A percentile compares a stretch with the other conserved stretches of the same genome.
Evolutionary conservation across 2,113 vertebrate genomes (phyloP).

Genomic region (Xyrauchen texanus): DNA sequence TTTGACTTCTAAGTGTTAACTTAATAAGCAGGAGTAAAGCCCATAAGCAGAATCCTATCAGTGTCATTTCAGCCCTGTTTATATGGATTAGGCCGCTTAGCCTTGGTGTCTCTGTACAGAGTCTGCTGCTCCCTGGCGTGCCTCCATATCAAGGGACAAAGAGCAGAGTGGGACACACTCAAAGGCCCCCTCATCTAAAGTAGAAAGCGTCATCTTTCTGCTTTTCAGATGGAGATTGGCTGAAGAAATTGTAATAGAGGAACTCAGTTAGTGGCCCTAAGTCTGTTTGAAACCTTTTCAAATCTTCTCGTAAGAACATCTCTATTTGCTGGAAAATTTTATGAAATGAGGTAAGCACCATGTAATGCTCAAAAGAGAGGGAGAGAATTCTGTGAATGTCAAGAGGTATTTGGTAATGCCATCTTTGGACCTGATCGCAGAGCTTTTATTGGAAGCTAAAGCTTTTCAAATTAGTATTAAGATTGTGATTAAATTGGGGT

Average conservation of each 20-base stretch:
- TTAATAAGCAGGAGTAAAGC: conserved; percentile 12
- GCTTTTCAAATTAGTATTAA: background rate
- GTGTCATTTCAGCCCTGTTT: conserved; percentile 24
- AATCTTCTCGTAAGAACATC: conserved; percentile 33
- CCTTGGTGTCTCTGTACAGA: background rate
- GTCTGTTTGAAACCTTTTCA: conserved; percentile 40
- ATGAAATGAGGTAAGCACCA: conserved; percentile 18
- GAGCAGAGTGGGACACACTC: conserved; percentile 4
- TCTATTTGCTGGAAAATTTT: conserved; percentile 33
- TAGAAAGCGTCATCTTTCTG: conserved; percentile 42
- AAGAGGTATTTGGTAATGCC: conserved; percentile 17
- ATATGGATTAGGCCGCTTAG: conserved; percentile 2
- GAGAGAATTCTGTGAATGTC: conserved; percentile 9
- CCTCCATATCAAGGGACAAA: conserved; percentile 10
- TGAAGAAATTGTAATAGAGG: conserved; percentile 30
- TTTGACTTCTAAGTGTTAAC: conserved; percentile 13
- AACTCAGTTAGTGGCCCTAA: conserved; percentile 34
- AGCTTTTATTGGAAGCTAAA: background rate
- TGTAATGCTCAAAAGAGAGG: conserved; percentile 25
- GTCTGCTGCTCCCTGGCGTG: background rate
- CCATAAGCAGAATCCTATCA: conserved; percentile 5
- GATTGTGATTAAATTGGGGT: conserved; percentile 6
- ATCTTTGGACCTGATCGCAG: conserved; percentile 4
- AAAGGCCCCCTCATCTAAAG: conserved; percentile 25
- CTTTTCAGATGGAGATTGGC: conserved; percentile 20